Conservation (phyloP, 2,797 vertebrate species). For the Heliangelus exortis region DNA sequence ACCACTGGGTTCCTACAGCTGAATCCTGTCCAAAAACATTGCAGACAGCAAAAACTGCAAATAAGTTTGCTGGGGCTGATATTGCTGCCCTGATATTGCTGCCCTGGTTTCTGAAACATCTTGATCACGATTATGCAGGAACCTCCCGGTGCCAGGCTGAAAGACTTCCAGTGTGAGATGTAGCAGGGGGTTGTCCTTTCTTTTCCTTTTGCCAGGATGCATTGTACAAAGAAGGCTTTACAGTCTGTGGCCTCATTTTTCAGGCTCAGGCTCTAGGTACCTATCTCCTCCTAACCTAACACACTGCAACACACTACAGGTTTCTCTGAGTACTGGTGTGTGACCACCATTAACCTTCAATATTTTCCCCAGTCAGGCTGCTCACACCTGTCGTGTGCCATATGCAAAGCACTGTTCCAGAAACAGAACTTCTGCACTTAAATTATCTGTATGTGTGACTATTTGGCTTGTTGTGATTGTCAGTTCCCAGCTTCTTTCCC, state of each 20-base stretch:
- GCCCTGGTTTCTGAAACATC: neutral
- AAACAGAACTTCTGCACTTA: neutral
- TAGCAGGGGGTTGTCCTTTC: neutral
- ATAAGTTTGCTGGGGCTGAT: neutral
- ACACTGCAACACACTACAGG: neutral
- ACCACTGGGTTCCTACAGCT: neutral
- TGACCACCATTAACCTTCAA: neutral
- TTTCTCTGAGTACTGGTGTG: neutral
- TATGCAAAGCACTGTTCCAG: neutral
- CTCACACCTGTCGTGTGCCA: neutral
- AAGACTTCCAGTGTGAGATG: neutral
- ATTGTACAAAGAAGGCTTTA: fast-evolving
- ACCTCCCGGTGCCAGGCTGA: neutral
- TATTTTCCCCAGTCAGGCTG: neutral
- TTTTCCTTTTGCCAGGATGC: neutral
- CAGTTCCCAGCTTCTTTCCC: constrained; percentile 45
- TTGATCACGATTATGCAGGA: neutral
- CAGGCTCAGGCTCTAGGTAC: neutral
- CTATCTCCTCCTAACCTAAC: fast-evolving
- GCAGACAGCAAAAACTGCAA: neutral
- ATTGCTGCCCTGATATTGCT: neutral
- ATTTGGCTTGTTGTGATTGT: constrained; percentile 6
- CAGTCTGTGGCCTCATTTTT: neutral
- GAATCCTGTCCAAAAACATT: neutral
- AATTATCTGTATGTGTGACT: neutral